These are phyloP conservation scores for Artemisiospiza belli DNA, from an alignment of 2,113 vertebrate species.

Conservation along the genomic window DNA sequence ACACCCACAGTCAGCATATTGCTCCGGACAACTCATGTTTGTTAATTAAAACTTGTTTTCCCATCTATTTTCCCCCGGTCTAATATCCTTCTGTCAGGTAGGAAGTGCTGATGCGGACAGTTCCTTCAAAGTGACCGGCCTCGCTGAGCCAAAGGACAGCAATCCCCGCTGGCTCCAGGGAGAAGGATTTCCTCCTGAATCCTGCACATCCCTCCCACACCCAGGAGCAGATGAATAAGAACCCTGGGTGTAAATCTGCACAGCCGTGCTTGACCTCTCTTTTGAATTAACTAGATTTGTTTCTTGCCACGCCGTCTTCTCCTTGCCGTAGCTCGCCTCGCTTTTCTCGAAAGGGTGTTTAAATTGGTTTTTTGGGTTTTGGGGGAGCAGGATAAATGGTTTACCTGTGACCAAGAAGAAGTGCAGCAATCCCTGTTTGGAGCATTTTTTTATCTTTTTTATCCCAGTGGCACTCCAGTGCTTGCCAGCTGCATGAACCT, in stretches of 20 bases:
- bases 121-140: constrained; percentile 16
- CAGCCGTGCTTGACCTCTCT: rapidly evolving
- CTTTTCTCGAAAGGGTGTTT: rapidly evolving
- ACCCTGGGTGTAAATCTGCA: not conserved
- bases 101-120: constrained; percentile 31
- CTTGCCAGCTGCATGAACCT: not conserved
- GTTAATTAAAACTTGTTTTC: constrained; percentile 61
- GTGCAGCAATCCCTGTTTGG: not conserved
- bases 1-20: not conserved
- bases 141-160: not conserved
- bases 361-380: not conserved
- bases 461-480: rapidly evolving
- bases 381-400: not conserved
- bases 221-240: not conserved
- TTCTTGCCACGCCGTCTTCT: not conserved
- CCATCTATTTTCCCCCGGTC: constrained; percentile 34
- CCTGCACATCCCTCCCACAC: no score
- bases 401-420: not conserved
- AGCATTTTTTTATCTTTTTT: not conserved
- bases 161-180: not conserved
- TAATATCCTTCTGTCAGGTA: not conserved
- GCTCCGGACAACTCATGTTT: constrained; percentile 9
- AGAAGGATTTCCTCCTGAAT: not conserved
- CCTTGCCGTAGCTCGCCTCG: not conserved
- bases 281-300: not conserved